Evolutionary conservation across 1,140 invertebrate species (phyloP).

Genomic region (Drosophila albomicans): DNA sequence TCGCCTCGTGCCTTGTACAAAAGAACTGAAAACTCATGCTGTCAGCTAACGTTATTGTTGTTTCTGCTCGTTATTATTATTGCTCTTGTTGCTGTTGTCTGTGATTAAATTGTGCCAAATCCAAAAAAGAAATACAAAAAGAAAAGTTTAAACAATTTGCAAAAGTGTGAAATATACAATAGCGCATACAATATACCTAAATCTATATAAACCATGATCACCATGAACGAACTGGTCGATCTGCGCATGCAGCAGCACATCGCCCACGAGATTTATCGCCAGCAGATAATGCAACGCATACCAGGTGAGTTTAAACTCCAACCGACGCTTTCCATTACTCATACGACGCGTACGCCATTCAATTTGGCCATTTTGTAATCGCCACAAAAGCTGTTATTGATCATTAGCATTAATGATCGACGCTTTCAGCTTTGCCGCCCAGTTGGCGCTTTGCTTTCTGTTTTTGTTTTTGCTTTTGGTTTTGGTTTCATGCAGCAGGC

Average conservation of each 20-base stretch:
- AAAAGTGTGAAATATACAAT: constrained; percentile 61
- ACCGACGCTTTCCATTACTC: constrained; percentile 26
- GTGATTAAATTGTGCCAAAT: constrained; percentile 69
- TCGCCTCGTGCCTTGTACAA: constrained; percentile 59
- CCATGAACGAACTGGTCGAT: constrained; percentile 84
- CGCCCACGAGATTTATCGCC: constrained; percentile 84
- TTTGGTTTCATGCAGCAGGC: constrained; percentile 14
- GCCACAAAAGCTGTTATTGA: constrained; percentile 54
- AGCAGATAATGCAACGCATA: constrained; percentile 85
- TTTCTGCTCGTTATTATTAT: constrained; percentile 21
- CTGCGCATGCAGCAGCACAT: constrained; percentile 84
- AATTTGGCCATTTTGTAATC: constrained; percentile 30
- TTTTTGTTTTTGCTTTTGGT: not conserved
- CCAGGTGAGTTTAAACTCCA: constrained; percentile 69
- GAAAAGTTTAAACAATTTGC: constrained; percentile 43
- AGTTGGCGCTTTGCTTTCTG: constrained; percentile 14
- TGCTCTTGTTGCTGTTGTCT: constrained; percentile 28
- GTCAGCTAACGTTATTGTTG: constrained; percentile 36
- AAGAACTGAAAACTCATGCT: constrained; percentile 52
- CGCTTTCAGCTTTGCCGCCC: constrained; percentile 43
- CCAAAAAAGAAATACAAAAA: too few relatives aligned
- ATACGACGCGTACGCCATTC: constrained; percentile 34
- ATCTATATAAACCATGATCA: constrained; percentile 65
- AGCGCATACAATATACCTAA: not conserved
- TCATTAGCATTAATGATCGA: constrained; percentile 70